A percentile compares a stretch with the other conserved stretches of the same genome.
phyloP scores from a whole-genome alignment of 2,113 vertebrate genomes.

The Helogale parvula region DNA sequence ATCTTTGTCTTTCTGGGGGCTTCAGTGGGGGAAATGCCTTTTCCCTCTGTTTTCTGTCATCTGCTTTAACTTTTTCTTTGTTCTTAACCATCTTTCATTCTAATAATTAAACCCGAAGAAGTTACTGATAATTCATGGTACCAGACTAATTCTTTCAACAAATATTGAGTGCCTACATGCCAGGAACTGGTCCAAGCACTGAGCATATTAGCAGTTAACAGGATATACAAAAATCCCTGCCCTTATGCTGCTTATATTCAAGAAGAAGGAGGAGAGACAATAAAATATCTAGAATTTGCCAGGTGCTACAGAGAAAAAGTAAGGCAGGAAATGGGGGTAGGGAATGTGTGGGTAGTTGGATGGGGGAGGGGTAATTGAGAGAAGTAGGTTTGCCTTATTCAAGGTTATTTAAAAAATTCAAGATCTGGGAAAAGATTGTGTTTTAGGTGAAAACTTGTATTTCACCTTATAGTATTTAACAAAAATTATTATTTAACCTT shows the following conservation, averaged over 20 bases:
- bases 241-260: not conserved
- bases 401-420: slow-evolving; percentile 40
- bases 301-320: not conserved
- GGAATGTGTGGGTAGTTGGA: not conserved
- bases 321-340: not conserved
- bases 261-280: not conserved
- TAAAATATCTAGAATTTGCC: slow-evolving; percentile 13
- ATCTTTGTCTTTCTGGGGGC: not conserved
- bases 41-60: not conserved
- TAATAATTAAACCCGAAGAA: slow-evolving; percentile 32
- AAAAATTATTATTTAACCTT: too few species aligned
- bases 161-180: not conserved
- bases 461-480: slow-evolving; percentile 19
- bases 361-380: not conserved
- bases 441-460: not conserved
- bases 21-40: not conserved
- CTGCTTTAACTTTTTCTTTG: slow-evolving; percentile 6
- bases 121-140: not conserved
- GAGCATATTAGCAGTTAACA: not conserved
- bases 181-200: not conserved
- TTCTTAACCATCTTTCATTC: not conserved
- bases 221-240: not conserved
- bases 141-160: slow-evolving; percentile 28
- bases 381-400: not conserved
- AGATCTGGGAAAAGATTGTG: not conserved